These are phyloP conservation scores for Scaptomyza tumidula DNA, from an alignment of 2,888 invertebrate genomes.

Conservation along the genomic window DNA sequence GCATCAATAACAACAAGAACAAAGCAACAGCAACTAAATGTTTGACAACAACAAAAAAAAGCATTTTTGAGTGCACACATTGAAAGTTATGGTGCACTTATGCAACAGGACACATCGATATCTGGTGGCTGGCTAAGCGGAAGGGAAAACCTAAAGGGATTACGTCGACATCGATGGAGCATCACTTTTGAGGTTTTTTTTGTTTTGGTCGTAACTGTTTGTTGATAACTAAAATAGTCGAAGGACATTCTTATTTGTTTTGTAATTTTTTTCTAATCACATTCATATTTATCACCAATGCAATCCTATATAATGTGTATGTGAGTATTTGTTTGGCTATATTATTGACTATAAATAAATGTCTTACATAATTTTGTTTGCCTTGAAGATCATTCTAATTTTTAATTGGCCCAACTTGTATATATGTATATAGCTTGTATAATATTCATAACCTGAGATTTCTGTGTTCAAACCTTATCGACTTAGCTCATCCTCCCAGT, in stretches of 20 bases:
- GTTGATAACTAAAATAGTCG: not conserved
- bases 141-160: not conserved
- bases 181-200: not conserved
- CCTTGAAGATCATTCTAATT: too few relatives aligned
- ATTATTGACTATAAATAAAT: too few relatives aligned
- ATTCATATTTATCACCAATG: not conserved
- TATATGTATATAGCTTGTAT: too few relatives aligned
- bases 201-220: not conserved
- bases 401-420: too few relatives aligned
- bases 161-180: not conserved
- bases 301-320: not conserved
- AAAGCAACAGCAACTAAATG: not conserved
- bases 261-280: not conserved
- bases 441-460: too few relatives aligned
- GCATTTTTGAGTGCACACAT: constrained; percentile 6
- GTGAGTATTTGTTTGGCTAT: not conserved
- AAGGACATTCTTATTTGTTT: not conserved
- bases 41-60: not conserved
- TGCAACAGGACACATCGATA: not conserved
- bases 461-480: too few relatives aligned
- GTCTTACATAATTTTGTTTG: too few relatives aligned
- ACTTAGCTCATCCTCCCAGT: too few relatives aligned
- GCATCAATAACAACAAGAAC: constrained; percentile 10
- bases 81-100: constrained; percentile 1
- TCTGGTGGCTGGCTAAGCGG: not conserved